phyloP scores from a whole-genome alignment of 2,113 vertebrate species.

The Psammodynastes pulverulentus region DNA sequence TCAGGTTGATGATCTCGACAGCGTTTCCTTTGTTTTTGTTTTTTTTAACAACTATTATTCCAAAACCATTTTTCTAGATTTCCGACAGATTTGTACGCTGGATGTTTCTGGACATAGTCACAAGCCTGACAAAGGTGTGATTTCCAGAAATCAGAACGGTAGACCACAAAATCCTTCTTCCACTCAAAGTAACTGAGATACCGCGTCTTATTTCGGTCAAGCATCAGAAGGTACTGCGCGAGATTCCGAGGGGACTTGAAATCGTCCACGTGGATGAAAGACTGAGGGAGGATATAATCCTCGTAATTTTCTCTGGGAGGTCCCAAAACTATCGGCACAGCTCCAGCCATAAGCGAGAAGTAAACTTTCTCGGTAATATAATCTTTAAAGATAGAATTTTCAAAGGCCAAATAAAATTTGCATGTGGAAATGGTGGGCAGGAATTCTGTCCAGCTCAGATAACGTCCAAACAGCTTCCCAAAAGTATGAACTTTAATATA shows the following conservation, averaged over 20 bases:
- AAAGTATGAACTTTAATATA: slow-evolving; percentile 91
- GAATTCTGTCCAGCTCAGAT: slow-evolving; percentile 85
- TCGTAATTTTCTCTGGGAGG: slow-evolving; percentile 92
- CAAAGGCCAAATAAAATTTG: slow-evolving; percentile 95
- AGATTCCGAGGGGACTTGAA: slow-evolving; percentile 89
- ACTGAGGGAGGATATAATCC: slow-evolving; percentile 90
- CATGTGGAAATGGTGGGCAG: slow-evolving; percentile 90
- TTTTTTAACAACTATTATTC: slow-evolving; percentile 71
- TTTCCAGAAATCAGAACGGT: slow-evolving; percentile 89
- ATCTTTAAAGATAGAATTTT: slow-evolving; percentile 97
- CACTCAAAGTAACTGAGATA: slow-evolving; percentile 94
- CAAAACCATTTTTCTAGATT: slow-evolving; percentile 97
- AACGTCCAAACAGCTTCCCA: slow-evolving; percentile 89
- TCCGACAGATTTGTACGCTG: slow-evolving; percentile 88
- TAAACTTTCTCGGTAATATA: slow-evolving; percentile 97
- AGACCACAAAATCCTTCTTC: slow-evolving; percentile 91
- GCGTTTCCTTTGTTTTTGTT: not conserved
- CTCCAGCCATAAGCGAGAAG: slow-evolving; percentile 87
- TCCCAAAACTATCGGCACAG: slow-evolving; percentile 90
- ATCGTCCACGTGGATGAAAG: slow-evolving; percentile 95
- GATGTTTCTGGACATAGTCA: slow-evolving; percentile 89
- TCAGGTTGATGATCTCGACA: slow-evolving; percentile 45
- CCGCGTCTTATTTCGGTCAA: slow-evolving; percentile 91
- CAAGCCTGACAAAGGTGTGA: slow-evolving; percentile 93
- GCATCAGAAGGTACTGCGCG: slow-evolving; percentile 88